These are phyloP conservation scores for Platygyra sinensis DNA, from an alignment of 64 coral and sea anemone species.

Conservation along the genomic window DNA sequence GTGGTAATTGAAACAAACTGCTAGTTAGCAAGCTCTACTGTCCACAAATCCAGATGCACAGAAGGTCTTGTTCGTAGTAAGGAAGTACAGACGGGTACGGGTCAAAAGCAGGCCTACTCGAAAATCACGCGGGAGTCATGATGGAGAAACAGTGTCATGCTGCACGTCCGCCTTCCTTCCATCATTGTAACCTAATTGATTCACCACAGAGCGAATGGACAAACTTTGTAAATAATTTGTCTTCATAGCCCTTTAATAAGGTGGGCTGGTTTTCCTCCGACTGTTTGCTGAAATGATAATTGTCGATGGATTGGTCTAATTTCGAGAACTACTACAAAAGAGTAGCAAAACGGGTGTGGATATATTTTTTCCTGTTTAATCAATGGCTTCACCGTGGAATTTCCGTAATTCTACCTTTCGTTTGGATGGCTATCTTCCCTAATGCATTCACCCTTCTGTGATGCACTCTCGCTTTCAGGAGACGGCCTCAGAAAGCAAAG, in stretches of 20 bases:
- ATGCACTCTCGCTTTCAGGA: not conserved
- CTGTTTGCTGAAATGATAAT: not conserved
- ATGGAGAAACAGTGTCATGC: not conserved
- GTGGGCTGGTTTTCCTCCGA: not conserved
- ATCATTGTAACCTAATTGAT: too few species aligned
- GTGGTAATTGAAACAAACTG: slow-evolving; percentile 33
- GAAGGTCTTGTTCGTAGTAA: slow-evolving; percentile 2
- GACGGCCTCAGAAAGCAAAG: not conserved
- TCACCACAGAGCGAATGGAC: not conserved
- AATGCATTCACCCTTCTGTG: not conserved
- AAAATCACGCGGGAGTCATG: not conserved
- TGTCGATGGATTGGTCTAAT: not conserved
- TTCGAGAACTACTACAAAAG: not conserved
- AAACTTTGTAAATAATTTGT: not conserved
- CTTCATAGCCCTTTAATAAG: not conserved
- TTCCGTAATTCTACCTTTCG: slow-evolving; percentile 33
- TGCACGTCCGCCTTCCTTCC: not conserved
- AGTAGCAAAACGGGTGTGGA: not conserved
- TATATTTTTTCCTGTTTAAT: not conserved
- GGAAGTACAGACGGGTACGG: too few species aligned
- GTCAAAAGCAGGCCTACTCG: not conserved
- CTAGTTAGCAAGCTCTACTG: not conserved
- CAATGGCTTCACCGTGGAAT: not conserved
- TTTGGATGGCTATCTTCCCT: not conserved
- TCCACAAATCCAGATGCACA: slow-evolving; percentile 15